Percentiles rank a stretch among this genome's conserved stretches.
Evolutionary conservation across 1,140 invertebrate species (phyloP).

Genomic region (Chionoecetes opilio): DNA sequence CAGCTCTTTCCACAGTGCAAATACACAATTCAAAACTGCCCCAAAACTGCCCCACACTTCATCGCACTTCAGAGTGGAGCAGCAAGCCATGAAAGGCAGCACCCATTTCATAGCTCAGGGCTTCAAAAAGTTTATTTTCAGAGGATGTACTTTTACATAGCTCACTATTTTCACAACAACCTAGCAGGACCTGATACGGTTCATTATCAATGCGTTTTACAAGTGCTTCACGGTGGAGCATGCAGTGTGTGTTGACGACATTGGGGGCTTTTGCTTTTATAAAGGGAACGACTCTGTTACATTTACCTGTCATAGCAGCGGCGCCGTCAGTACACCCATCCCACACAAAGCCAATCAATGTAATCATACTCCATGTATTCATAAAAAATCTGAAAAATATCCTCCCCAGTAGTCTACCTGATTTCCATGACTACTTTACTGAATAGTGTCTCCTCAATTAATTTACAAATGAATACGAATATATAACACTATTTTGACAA

Average conservation of each 20-base stretch:
- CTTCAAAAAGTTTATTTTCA: slow-evolving; percentile 61
- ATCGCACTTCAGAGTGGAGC: slow-evolving; percentile 54
- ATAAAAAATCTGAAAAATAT: slow-evolving; percentile 35
- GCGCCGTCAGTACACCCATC: slow-evolving; percentile 43
- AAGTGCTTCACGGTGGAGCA: slow-evolving; percentile 52
- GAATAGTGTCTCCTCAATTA: too few relatives aligned
- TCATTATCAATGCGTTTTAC: slow-evolving; percentile 57
- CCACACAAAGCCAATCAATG: slow-evolving; percentile 7
- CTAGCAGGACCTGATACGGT: slow-evolving; percentile 49
- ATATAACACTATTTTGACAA: too few relatives aligned
- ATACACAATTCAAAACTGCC: slow-evolving; percentile 57
- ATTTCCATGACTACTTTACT: not conserved
- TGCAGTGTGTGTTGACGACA: slow-evolving; percentile 46
- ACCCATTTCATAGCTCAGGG: slow-evolving; percentile 41
- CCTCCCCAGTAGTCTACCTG: not conserved
- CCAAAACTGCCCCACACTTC: not conserved
- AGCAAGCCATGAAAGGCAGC: slow-evolving; percentile 57
- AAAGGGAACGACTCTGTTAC: slow-evolving; percentile 38
- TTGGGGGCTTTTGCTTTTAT: slow-evolving; percentile 55
- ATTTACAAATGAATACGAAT: too few relatives aligned
- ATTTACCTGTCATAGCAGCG: slow-evolving; percentile 57
- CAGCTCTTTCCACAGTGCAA: slow-evolving; percentile 48
- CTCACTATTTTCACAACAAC: slow-evolving; percentile 57
- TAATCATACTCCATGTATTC: slow-evolving; percentile 36
- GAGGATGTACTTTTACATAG: slow-evolving; percentile 41